Evolutionary conservation across 23 tunicate species (phyloP).

Genomic region (Oikopleura vanhoeffeni): DNA sequence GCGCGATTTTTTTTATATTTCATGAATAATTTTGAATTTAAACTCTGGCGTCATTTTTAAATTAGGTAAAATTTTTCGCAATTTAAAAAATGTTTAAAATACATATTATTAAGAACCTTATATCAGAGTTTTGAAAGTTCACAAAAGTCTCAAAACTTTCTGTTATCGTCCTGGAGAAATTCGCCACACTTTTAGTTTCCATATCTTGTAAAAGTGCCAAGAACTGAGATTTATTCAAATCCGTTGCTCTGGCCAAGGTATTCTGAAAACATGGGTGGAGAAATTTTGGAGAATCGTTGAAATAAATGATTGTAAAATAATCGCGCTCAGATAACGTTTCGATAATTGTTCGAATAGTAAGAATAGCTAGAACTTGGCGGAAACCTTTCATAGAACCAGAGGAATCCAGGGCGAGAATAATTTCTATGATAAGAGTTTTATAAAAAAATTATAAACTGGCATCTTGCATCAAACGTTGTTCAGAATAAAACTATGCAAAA

Average conservation of each 20-base stretch:
- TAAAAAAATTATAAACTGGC: too few species aligned
- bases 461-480: too few species aligned
- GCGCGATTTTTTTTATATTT: too few species aligned
- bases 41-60: too few species aligned
- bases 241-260: not conserved
- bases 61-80: too few species aligned
- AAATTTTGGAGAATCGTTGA: not conserved
- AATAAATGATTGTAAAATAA: not conserved
- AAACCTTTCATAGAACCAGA: slow-evolving; percentile 84
- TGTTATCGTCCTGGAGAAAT: not conserved
- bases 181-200: not conserved
- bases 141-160: not conserved
- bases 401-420: slow-evolving; percentile 41
- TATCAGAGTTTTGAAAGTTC: not conserved
- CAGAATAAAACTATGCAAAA: too few species aligned
- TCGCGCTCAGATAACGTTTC: not conserved
- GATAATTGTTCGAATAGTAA: not conserved
- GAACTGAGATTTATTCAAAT: not conserved
- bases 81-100: too few species aligned
- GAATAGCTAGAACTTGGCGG: not conserved
- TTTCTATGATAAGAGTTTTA: too few species aligned
- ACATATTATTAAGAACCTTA: too few species aligned
- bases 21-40: too few species aligned
- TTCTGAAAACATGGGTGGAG: not conserved
- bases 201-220: not conserved